phyloP scores from a whole-genome alignment of 2,888 invertebrate species.

The Acholoe squamosa region DNA sequence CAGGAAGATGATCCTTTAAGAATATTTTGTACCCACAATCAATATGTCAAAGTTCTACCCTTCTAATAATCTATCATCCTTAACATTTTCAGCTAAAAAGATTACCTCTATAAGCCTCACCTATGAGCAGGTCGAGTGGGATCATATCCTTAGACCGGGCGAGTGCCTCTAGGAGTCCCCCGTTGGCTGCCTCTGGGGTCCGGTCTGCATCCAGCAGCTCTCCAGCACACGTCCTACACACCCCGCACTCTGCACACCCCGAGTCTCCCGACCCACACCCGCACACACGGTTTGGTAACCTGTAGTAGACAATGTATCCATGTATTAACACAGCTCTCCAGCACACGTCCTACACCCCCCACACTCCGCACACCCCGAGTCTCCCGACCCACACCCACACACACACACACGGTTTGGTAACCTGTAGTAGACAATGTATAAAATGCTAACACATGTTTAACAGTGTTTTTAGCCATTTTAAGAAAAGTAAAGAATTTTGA shows the following conservation, averaged over 20 bases:
- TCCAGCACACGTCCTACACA: conserved; percentile 93
- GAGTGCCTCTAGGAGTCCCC: conserved; percentile 74
- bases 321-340: conserved; percentile 87
- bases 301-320: conserved; percentile 67
- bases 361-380: conserved; percentile 92
- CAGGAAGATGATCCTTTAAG: too few species aligned
- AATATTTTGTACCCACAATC: too few species aligned
- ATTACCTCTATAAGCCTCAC: too few species aligned
- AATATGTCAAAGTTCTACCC: too few species aligned
- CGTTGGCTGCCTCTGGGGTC: conserved; percentile 56
- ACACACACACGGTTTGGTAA: too few species aligned
- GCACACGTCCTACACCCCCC: conserved; percentile 96
- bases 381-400: conserved; percentile 84
- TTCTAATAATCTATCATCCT: too few species aligned
- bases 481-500: too few species aligned
- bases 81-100: too few species aligned
- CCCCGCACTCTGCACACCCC: conserved; percentile 95
- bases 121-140: conserved; percentile 65
- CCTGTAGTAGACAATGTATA: conserved; percentile 84
- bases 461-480: too few species aligned
- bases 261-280: conserved; percentile 98
- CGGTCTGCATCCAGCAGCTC: conserved; percentile 74
- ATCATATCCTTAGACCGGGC: conserved; percentile 73
- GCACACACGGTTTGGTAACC: conserved; percentile 88
- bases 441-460: too few species aligned